phyloP scores from a whole-genome alignment of 2,888 invertebrate species.

The Hydrotaea diabolus region DNA sequence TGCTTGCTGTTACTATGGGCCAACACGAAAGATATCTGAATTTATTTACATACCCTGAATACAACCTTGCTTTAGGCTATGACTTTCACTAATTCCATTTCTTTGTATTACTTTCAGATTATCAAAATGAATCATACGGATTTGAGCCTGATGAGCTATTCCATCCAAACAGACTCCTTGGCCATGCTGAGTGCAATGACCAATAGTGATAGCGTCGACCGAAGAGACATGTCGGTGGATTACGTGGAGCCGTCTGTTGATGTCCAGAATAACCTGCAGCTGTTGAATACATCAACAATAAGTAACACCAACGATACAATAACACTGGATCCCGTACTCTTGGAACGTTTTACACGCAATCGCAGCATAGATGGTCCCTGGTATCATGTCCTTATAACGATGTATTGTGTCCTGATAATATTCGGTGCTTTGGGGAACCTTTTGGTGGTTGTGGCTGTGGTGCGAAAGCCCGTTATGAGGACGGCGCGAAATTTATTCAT shows the following conservation, averaged over 20 bases:
- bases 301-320: slow-evolving; percentile 47
- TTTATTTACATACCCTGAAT: too few species aligned
- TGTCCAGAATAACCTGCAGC: slow-evolving; percentile 9
- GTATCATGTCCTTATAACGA: slow-evolving; percentile 85
- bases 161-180: slow-evolving; percentile 60
- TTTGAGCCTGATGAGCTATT: slow-evolving; percentile 52
- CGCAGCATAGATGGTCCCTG: slow-evolving; percentile 87
- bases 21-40: too few species aligned
- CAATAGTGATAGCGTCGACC: slow-evolving; percentile 51
- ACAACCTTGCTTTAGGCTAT: too few species aligned
- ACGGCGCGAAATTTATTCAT: slow-evolving; percentile 97
- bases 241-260: slow-evolving; percentile 66
- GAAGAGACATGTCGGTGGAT: slow-evolving; percentile 61
- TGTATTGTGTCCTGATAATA: slow-evolving; percentile 88
- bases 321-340: slow-evolving; percentile 71
- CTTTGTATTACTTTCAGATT: slow-evolving; percentile 68
- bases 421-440: slow-evolving; percentile 93
- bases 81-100: not conserved
- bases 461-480: slow-evolving; percentile 93
- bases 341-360: slow-evolving; percentile 85
- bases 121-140: slow-evolving; percentile 73
- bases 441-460: slow-evolving; percentile 89
- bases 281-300: slow-evolving; percentile 50
- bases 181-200: slow-evolving; percentile 64
- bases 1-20: too few species aligned